phyloP scores from a whole-genome alignment of 1,140 invertebrate genomes.

The Bombus huntii region DNA sequence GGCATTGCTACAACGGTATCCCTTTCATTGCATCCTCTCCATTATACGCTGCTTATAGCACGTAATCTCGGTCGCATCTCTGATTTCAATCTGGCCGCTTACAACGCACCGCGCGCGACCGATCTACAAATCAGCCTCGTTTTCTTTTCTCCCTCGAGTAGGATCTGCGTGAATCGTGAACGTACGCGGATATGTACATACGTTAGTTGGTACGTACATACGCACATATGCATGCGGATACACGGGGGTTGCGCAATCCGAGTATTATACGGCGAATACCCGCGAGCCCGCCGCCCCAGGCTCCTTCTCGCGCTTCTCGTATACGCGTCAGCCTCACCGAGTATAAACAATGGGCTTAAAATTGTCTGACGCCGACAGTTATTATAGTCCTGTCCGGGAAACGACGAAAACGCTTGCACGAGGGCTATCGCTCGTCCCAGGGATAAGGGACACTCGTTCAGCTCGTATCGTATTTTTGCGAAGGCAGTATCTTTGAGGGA shows the following conservation, averaged over 20 bases:
- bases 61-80: slow-evolving; percentile 70
- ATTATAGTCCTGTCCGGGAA: slow-evolving; percentile 3
- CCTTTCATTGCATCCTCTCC: slow-evolving; percentile 67
- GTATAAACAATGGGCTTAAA: slow-evolving; percentile 33
- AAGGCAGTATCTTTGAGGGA: background rate
- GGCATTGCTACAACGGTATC: slow-evolving; percentile 58
- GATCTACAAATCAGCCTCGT: slow-evolving; percentile 68
- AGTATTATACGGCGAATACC: background rate
- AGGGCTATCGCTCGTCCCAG: background rate
- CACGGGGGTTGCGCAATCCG: slow-evolving; percentile 50
- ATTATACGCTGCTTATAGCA: slow-evolving; percentile 61
- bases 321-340: background rate
- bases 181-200: slow-evolving; percentile 21
- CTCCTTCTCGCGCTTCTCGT: background rate
- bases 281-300: slow-evolving; percentile 2
- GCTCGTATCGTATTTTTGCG: slow-evolving; percentile 20
- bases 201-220: background rate
- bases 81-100: slow-evolving; percentile 68
- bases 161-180: slow-evolving; percentile 32
- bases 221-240: background rate
- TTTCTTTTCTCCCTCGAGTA: slow-evolving; percentile 45
- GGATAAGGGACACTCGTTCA: background rate
- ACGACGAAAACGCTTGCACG: background rate
- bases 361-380: slow-evolving; percentile 23
- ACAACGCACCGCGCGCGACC: slow-evolving; percentile 65